Evolutionary conservation across 2,797 vertebrate species (phyloP).

Genomic region (Chelon auratus): DNA sequence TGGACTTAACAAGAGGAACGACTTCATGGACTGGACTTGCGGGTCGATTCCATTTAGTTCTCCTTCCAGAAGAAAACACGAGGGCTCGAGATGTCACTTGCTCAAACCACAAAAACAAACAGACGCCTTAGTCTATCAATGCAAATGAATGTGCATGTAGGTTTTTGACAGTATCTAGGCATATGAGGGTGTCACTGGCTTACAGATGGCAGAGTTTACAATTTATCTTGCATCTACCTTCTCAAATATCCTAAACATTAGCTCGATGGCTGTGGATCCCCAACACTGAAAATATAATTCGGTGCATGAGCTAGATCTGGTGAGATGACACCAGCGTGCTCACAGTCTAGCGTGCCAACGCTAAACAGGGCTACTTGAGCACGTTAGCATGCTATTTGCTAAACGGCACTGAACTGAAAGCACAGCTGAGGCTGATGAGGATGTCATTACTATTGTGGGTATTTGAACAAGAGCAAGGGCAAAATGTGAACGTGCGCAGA

Average conservation of each 20-base stretch:
- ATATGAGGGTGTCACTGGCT: neutral
- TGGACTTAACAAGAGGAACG: constrained; percentile 10
- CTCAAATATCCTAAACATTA: no score
- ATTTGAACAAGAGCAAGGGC: no score
- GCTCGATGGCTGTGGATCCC: no score
- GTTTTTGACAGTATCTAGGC: neutral
- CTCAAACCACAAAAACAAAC: constrained; percentile 30
- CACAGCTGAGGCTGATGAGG: no score
- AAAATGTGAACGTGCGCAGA: no score
- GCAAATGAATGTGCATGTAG: neutral
- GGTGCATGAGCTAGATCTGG: neutral
- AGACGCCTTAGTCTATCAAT: neutral
- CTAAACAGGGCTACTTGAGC: no score
- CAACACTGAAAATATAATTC: neutral
- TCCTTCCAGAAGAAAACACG: neutral
- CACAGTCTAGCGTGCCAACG: neutral
- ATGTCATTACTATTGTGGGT: no score
- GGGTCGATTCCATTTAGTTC: constrained; percentile 29
- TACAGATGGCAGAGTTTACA: constrained; percentile 15
- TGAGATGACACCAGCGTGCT: no score
- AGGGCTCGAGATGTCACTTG: neutral
- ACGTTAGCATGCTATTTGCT: no score
- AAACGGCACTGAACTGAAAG: no score
- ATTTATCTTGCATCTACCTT: neutral
- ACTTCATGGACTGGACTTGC: constrained; percentile 22